Conservation (phyloP, 1,140 invertebrate genomes). For the Brachionus sp. region DNA sequence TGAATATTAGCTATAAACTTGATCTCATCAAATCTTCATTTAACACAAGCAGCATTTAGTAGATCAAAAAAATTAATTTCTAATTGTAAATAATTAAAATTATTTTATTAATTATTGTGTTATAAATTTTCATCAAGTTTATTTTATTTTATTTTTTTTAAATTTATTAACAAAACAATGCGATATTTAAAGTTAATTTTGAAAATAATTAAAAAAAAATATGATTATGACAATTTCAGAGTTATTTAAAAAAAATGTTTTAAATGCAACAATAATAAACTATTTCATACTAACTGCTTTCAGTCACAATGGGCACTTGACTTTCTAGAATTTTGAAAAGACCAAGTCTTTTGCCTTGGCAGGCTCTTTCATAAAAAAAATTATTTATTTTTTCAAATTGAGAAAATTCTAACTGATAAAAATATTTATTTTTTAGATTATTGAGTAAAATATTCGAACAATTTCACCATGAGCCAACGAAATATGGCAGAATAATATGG, state of each 20-base stretch:
- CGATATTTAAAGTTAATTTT: background rate
- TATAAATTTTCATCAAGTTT: background rate
- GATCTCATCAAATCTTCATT: background rate
- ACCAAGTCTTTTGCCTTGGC: background rate
- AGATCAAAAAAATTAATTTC: background rate
- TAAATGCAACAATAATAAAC: background rate
- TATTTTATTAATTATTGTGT: background rate
- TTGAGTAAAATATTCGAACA: background rate
- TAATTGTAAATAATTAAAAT: background rate
- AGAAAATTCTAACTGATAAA: background rate
- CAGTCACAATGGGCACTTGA: background rate
- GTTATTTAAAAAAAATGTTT: background rate
- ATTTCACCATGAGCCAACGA: no score
- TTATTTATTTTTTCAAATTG: background rate
- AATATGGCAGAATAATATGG: no score
- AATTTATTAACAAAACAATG: background rate
- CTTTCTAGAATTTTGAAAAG: background rate
- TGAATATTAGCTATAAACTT: background rate
- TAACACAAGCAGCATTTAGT: background rate
- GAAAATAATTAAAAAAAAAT: background rate
- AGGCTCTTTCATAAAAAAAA: background rate
- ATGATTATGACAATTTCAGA: background rate
- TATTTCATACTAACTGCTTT: background rate
- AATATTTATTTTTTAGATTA: background rate
- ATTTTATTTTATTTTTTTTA: background rate